Evolutionary conservation across 2,113 vertebrate species (phyloP), one percentile per base, ranked within the genome.

Genomic region (Anguilla rostrata): DNA sequence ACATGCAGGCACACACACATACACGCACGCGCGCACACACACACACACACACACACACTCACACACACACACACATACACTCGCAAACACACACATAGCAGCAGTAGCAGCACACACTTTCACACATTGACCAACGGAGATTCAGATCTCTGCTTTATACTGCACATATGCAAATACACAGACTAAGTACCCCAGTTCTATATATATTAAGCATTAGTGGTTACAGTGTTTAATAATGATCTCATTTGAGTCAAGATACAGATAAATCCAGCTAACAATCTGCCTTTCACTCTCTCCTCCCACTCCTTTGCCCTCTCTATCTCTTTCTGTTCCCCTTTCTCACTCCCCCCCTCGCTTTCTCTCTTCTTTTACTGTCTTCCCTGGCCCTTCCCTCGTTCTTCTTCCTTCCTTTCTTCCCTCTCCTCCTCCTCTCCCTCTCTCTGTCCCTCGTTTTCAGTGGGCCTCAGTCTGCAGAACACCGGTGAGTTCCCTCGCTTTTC

Each of bases 391-490:
- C 49, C 71, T 34, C 26, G 9, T 34, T 75, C 71, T 12, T 12
- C 71, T 34, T 5, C 26, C 71, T 34, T 34, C n/a, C 7, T 34
- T n/a, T 12, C 26, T 2, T n/a, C 26, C 22, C 26, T 22, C 4
- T 7, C 20, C 20, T 71, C 63, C 22, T n/a, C 63, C 26, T 26
- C 22, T 71, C 63, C 71, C 9, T 8, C n/a, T 34, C n/a, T 12
- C 26, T 34, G 26, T 34, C n/a, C n/a, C 71, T 22, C 71, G 12
- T 83, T 0, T 46, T n/a, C 82, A 95, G 94, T 95, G 83, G 94
- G 95, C 79, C 94, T 95, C 87, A 95, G 95, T 88, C 94, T 95
- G 53, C 95, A 95, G 75, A 95, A 94, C 80, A 91, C 94, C 85
- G 93, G 95, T 95, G 88, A 92, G 94, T 66, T 22, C 39, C 39